Evolutionary conservation across 2,888 invertebrate genomes (phyloP).

Genomic region (Callyntrura guangdongensis): DNA sequence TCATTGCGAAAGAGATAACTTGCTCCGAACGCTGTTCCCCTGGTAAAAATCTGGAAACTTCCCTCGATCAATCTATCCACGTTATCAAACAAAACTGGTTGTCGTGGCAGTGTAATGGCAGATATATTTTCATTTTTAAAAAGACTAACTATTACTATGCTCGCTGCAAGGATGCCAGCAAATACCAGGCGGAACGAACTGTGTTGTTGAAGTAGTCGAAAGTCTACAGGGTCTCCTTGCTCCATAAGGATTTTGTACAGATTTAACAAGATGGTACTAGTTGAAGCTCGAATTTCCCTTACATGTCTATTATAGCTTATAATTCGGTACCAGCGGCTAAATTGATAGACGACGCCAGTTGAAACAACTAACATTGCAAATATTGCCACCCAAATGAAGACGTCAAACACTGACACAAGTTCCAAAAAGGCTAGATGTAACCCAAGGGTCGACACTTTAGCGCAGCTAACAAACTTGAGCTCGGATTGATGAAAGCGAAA

Average conservation of each 20-base stretch:
- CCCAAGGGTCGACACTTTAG: background rate
- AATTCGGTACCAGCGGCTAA: background rate
- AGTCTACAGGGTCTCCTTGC: background rate
- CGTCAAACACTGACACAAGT: background rate
- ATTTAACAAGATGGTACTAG: too few species aligned
- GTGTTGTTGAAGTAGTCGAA: background rate
- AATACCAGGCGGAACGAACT: background rate
- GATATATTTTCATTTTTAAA: conserved; percentile 38
- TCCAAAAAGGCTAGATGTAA: background rate
- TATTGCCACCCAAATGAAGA: background rate
- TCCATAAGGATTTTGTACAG: too few species aligned
- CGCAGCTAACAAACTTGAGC: conserved; percentile 10
- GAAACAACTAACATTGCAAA: background rate
- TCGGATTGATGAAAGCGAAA: background rate
- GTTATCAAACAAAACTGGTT: conserved; percentile 2
- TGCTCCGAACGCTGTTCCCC: background rate
- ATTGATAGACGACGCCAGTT: background rate
- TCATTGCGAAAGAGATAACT: background rate
- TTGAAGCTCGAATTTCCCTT: background rate
- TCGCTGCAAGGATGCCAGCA: background rate
- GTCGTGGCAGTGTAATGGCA: background rate
- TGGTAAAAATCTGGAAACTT: background rate
- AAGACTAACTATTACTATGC: background rate
- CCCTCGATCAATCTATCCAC: background rate
- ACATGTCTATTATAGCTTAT: background rate